Evolutionary conservation across 2,888 invertebrate species (phyloP).

Genomic region (Anarsia innoxiella): DNA sequence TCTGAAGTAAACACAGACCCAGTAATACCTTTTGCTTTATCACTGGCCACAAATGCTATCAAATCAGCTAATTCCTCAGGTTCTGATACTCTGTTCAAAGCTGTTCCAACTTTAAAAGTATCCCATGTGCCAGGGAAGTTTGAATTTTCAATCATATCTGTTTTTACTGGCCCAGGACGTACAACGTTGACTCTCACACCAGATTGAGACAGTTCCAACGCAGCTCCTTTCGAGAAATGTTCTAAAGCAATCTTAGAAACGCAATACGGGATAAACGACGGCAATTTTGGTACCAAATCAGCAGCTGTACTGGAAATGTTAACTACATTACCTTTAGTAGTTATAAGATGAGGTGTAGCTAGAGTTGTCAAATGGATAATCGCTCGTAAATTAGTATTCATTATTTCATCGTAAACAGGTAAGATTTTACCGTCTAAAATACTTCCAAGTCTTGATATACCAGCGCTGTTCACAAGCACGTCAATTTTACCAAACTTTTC

Average conservation of each 20-base stretch:
- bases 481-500: constrained; percentile 30
- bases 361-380: constrained; percentile 24
- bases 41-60: constrained; percentile 29
- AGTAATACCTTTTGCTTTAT: constrained; percentile 25
- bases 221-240: constrained; percentile 27
- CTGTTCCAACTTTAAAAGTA: constrained; percentile 15
- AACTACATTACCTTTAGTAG: constrained; percentile 32
- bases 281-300: constrained; percentile 6
- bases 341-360: constrained; percentile 27
- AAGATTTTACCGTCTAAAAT: constrained; percentile 24
- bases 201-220: constrained; percentile 24
- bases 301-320: constrained; percentile 29
- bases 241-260: constrained; percentile 31
- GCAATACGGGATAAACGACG: constrained; percentile 18
- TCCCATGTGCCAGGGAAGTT: constrained; percentile 18
- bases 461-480: constrained; percentile 39
- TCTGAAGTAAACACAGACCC: constrained; percentile 22
- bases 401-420: constrained; percentile 25
- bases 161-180: constrained; percentile 75
- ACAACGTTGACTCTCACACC: constrained; percentile 58
- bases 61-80: constrained; percentile 30
- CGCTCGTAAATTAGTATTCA: constrained; percentile 27
- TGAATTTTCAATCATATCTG: constrained; percentile 25
- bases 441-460: constrained; percentile 15
- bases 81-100: constrained; percentile 22